phyloP scores from a whole-genome alignment of 2,797 vertebrate species.

The Pachyuromys duprasi region DNA sequence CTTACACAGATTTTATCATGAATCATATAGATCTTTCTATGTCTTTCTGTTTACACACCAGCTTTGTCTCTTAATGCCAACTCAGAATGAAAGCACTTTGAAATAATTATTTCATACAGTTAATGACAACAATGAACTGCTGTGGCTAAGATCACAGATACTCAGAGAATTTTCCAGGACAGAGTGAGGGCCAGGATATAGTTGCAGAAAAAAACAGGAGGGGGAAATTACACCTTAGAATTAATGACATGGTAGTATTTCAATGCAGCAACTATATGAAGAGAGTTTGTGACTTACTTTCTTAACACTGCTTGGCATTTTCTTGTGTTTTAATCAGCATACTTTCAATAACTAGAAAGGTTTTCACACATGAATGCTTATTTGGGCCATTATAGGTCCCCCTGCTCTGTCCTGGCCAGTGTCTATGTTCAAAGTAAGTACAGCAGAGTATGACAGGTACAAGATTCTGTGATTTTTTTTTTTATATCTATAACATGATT shows the following conservation, averaged over 20 bases:
- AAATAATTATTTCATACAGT: background rate
- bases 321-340: background rate
- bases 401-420: background rate
- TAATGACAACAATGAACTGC: background rate
- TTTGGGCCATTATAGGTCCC: background rate
- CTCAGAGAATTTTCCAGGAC: background rate
- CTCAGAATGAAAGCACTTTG: background rate
- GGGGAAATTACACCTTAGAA: background rate
- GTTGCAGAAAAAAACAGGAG: conserved; percentile 23
- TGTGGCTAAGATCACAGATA: background rate
- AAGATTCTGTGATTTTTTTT: background rate
- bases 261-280: background rate
- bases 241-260: background rate
- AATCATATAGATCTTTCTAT: background rate
- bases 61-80: conserved; percentile 39
- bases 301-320: background rate
- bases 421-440: background rate
- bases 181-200: background rate
- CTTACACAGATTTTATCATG: background rate
- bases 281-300: background rate
- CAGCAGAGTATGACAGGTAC: background rate
- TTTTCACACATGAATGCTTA: background rate
- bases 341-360: background rate
- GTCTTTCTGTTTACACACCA: background rate
- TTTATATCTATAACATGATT: background rate